A percentile compares a stretch with the other conserved stretches of the same genome.
Conservation (phyloP, 2,797 vertebrate genomes). For the Hemitrygon akajei region DNA sequence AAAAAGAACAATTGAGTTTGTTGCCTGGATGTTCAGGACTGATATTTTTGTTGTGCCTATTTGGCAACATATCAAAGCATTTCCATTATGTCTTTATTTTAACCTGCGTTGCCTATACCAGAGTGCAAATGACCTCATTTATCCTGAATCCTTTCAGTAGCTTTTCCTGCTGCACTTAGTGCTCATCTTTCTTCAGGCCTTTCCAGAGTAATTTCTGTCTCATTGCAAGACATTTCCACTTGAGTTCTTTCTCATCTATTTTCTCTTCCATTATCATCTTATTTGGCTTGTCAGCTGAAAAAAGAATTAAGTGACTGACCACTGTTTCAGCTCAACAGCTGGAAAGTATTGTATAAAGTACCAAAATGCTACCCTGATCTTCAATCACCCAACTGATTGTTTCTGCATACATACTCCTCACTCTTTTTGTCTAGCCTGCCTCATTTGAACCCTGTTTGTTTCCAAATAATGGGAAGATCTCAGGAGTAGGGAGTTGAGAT, state of each 20-base stretch:
- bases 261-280: background rate
- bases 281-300: background rate
- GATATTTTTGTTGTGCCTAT: background rate
- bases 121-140: background rate
- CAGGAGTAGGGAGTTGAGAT: too few relatives aligned
- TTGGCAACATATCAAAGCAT: background rate
- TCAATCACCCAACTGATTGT: background rate
- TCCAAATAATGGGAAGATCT: background rate
- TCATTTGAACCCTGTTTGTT: background rate
- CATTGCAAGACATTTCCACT: background rate
- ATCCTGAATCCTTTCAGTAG: background rate
- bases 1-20: background rate
- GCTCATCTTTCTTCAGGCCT: background rate
- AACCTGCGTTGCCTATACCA: background rate
- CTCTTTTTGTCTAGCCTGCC: background rate
- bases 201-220: background rate
- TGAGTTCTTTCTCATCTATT: background rate
- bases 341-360: background rate
- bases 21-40: background rate
- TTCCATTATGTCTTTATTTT: background rate
- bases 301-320: background rate
- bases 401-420: background rate
- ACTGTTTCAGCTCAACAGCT: background rate
- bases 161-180: background rate
- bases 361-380: background rate